Evolutionary conservation across 2,113 vertebrate species (phyloP).

Genomic region (Ginglymostoma cirratum): DNA sequence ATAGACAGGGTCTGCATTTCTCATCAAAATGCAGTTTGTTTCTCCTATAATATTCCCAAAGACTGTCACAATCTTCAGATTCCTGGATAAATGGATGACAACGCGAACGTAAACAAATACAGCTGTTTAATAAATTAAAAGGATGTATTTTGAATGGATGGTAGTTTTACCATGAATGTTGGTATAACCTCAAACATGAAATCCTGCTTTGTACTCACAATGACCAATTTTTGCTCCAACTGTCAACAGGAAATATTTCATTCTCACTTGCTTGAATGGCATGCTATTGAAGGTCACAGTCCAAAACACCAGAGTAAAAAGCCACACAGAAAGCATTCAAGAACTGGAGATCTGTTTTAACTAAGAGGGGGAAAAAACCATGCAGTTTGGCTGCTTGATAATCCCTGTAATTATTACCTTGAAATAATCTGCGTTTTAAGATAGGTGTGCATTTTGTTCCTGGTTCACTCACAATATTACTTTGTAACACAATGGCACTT

Average conservation of each 20-base stretch:
- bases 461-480: neutral
- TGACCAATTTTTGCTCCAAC: neutral
- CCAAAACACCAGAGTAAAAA: neutral
- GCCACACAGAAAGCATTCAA: constrained; percentile 15
- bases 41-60: neutral
- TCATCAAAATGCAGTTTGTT: neutral
- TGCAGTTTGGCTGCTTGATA: neutral
- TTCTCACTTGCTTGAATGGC: neutral
- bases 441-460: neutral
- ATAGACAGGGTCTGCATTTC: neutral
- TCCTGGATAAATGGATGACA: neutral
- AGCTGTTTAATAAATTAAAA: neutral
- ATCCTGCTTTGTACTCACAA: neutral
- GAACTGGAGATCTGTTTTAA: neutral
- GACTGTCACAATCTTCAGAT: neutral
- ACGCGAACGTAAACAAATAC: neutral
- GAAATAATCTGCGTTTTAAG: constrained; percentile 42
- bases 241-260: neutral
- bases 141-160: neutral
- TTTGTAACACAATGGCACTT: neutral
- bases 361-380: neutral
- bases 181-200: neutral
- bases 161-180: neutral
- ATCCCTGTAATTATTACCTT: neutral
- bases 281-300: neutral